A percentile compares a stretch with the other conserved stretches of the same genome.
Evolutionary conservation across 2,888 invertebrate species (phyloP).

Genomic region (Drosophila hawaiiensis): DNA sequence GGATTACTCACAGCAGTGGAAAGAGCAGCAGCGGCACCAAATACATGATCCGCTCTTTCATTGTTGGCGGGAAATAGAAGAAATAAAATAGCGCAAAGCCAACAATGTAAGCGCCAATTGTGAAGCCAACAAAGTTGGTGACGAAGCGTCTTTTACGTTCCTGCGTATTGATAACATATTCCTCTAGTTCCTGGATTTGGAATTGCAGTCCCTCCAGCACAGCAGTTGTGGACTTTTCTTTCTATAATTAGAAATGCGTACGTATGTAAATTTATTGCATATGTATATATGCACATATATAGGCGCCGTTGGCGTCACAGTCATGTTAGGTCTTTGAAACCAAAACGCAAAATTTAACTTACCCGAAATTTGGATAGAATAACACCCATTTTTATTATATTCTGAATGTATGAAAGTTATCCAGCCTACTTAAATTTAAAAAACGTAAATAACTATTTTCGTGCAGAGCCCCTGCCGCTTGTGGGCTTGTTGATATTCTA

Average conservation of each 20-base stretch:
- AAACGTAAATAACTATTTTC: slow-evolving; percentile 53
- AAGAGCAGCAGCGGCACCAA: slow-evolving; percentile 92
- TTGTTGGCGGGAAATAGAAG: slow-evolving; percentile 91
- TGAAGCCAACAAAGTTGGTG: slow-evolving; percentile 90
- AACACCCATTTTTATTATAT: slow-evolving; percentile 87
- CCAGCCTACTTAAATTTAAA: slow-evolving; percentile 56
- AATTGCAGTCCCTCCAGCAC: slow-evolving; percentile 90
- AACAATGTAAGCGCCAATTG: slow-evolving; percentile 89
- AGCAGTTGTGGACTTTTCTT: slow-evolving; percentile 86
- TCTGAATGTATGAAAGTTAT: slow-evolving; percentile 21
- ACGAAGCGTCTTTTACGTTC: slow-evolving; percentile 93
- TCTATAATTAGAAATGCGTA: slow-evolving; percentile 84
- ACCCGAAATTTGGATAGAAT: slow-evolving; percentile 90
- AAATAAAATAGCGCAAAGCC: slow-evolving; percentile 92
- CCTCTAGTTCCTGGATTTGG: slow-evolving; percentile 92
- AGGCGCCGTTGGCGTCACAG: slow-evolving; percentile 35
- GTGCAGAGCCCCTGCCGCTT: slow-evolving; percentile 49
- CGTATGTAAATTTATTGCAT: slow-evolving; percentile 46
- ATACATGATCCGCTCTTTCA: slow-evolving; percentile 90
- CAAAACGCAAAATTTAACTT: slow-evolving; percentile 81
- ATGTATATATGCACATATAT: slow-evolving; percentile 11
- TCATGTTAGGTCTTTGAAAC: slow-evolving; percentile 1
- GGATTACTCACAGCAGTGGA: slow-evolving; percentile 91
- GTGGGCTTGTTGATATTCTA: slow-evolving; percentile 43
- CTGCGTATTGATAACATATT: slow-evolving; percentile 92